These are phyloP conservation scores for Pangasius sanitwongsei DNA, from an alignment of 2,797 vertebrate genomes.

Conservation along the genomic window DNA sequence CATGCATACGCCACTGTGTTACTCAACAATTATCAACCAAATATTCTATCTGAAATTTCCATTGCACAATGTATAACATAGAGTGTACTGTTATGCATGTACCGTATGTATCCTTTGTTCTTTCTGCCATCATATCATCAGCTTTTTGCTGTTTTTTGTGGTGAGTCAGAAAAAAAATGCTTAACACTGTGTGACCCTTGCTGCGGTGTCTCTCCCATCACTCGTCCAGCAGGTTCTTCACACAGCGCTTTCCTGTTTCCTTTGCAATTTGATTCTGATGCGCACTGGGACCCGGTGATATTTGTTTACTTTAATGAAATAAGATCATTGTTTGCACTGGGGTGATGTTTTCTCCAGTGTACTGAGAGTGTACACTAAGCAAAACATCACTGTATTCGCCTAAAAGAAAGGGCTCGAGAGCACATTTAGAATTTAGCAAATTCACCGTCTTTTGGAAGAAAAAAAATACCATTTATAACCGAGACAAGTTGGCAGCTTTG, in stretches of 20 bases:
- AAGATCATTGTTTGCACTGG: constrained; percentile 18
- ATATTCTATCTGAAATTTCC: not conserved
- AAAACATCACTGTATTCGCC: not conserved
- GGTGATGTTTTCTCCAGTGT: constrained; percentile 19
- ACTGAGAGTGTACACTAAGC: not conserved
- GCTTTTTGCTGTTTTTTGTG: not conserved
- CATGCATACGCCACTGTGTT: not conserved
- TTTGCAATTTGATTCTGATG: constrained; percentile 45
- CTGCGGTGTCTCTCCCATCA: constrained; percentile 3
- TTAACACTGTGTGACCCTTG: constrained; percentile 21
- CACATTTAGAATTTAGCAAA: not conserved
- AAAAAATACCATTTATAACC: not conserved
- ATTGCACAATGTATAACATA: not conserved
- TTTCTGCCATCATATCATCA: not conserved
- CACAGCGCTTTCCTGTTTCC: constrained; percentile 28
- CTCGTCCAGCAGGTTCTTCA: constrained; percentile 43
- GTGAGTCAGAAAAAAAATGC: not conserved
- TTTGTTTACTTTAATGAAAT: constrained; percentile 39
- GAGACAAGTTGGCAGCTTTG: not conserved
- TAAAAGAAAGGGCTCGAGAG: not conserved
- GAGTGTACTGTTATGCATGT: not conserved
- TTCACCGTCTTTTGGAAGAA: not conserved
- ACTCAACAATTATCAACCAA: not conserved
- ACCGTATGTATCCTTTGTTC: not conserved
- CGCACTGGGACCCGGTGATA: constrained; percentile 17